These are phyloP conservation scores for Cyclina sinensis DNA, from an alignment of 1,140 invertebrate genomes.

Conservation along the genomic window DNA sequence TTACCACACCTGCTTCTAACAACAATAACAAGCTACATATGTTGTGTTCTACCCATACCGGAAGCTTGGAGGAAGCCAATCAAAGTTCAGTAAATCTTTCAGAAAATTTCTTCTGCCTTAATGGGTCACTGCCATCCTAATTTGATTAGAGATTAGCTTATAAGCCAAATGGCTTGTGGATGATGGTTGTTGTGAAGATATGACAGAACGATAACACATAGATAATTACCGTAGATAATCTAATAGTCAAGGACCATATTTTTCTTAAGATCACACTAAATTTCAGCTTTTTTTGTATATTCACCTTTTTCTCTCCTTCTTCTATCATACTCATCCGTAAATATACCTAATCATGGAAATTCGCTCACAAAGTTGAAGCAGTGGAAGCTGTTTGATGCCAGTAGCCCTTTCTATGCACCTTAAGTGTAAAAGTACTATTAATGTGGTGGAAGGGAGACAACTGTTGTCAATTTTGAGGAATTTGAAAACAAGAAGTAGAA, in stretches of 20 bases:
- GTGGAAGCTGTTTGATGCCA: no score
- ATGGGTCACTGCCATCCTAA: slow-evolving; percentile 47
- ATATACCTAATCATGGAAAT: no score
- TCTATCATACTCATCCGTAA: no score
- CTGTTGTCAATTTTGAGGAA: no score
- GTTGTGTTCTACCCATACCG: slow-evolving; percentile 21
- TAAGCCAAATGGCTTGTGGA: slow-evolving; percentile 54
- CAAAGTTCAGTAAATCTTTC: slow-evolving; percentile 26
- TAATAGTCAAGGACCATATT: background rate
- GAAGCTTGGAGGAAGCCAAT: slow-evolving; percentile 4
- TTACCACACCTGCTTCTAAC: slow-evolving; percentile 20
- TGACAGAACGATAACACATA: background rate
- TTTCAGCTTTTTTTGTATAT: no score
- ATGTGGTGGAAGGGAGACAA: no score
- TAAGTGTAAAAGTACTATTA: no score
- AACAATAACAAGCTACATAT: slow-evolving; percentile 44
- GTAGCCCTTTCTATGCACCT: no score
- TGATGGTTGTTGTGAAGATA: slow-evolving; percentile 52
- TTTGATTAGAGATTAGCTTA: slow-evolving; percentile 52
- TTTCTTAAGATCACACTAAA: no score
- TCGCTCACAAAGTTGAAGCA: no score
- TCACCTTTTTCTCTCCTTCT: no score
- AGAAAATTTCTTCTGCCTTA: slow-evolving; percentile 25
- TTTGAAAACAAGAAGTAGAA: no score
- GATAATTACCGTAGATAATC: background rate